These are phyloP conservation scores for Beris chalybata DNA, from an alignment of 2,888 invertebrate genomes.

Conservation along the genomic window DNA sequence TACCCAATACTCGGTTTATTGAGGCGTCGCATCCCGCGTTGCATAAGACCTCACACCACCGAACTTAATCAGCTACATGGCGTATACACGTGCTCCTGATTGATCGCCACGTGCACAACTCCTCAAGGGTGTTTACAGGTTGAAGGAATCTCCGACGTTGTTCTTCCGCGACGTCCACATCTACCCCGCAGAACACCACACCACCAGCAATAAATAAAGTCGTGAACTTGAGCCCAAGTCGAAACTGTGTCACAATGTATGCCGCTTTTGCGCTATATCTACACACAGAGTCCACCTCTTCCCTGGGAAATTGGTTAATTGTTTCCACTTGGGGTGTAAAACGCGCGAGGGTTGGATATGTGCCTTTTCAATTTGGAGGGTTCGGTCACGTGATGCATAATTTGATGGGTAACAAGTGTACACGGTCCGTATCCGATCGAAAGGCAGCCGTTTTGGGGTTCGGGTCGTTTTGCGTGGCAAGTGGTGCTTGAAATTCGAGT, in stretches of 20 bases:
- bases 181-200: background rate
- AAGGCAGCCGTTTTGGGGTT: too few species aligned
- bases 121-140: background rate
- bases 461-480: slow-evolving; percentile 21
- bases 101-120: slow-evolving; percentile 52
- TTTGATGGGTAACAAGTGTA: slow-evolving; percentile 46
- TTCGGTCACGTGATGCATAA: slow-evolving; percentile 46
- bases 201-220: slow-evolving; percentile 1
- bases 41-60: slow-evolving; percentile 5
- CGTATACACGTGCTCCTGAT: slow-evolving; percentile 52
- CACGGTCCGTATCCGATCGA: slow-evolving; percentile 7
- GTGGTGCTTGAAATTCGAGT: slow-evolving; percentile 38
- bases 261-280: background rate
- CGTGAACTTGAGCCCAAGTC: slow-evolving; percentile 5
- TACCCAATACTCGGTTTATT: background rate
- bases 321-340: slow-evolving; percentile 45
- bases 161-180: background rate
- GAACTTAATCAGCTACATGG: slow-evolving; percentile 53
- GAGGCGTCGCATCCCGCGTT: background rate
- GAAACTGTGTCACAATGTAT: slow-evolving; percentile 8
- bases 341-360: slow-evolving; percentile 30
- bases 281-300: slow-evolving; percentile 10
- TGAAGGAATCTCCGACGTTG: background rate
- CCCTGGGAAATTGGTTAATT: slow-evolving; percentile 44
- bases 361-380: slow-evolving; percentile 37